These are phyloP conservation scores for Chymomyza costata DNA, from an alignment of 1,140 invertebrate species.

Conservation along the genomic window DNA sequence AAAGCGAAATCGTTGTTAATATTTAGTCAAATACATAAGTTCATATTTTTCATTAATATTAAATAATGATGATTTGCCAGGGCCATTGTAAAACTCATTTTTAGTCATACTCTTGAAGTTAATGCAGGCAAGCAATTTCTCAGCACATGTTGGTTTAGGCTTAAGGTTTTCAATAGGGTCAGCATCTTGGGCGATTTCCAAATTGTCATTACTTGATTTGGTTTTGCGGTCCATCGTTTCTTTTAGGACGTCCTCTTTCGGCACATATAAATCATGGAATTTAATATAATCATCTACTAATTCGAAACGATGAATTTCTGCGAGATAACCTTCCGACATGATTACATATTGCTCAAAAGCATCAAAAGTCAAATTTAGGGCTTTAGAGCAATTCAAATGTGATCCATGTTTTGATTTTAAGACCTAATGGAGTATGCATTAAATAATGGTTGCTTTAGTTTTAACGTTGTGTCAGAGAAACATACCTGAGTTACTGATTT, in stretches of 20 bases:
- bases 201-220: background rate
- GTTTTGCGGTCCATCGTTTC: background rate
- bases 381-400: constrained; percentile 8
- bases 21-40: background rate
- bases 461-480: background rate
- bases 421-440: background rate
- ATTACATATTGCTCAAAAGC: constrained; percentile 16
- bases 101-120: background rate
- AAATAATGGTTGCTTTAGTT: background rate
- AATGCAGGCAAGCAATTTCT: constrained; percentile 6
- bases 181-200: background rate
- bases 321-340: background rate
- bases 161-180: background rate
- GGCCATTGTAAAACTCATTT: constrained; percentile 1
- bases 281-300: constrained; percentile 12
- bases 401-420: background rate
- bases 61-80: constrained; percentile 15
- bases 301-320: constrained; percentile 12
- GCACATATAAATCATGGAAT: background rate
- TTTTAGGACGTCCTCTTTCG: background rate
- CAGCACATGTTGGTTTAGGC: constrained; percentile 1
- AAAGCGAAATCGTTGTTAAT: too few species aligned
- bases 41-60: constrained; percentile 8
- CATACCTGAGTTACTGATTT: background rate
- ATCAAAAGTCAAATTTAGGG: background rate